Conservation (phyloP, 2,888 invertebrate species). For the Nomada hirtipes region DNA sequence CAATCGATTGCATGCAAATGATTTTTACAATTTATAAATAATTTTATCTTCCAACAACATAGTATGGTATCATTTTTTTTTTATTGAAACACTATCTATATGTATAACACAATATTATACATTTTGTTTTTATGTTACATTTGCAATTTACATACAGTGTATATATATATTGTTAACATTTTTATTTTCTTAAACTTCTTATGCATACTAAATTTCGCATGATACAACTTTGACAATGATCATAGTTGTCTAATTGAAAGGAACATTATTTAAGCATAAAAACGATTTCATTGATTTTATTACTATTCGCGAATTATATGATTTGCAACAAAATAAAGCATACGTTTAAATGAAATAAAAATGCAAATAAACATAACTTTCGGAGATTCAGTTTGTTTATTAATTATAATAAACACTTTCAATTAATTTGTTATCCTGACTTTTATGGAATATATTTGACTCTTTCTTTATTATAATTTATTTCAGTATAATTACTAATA, state of each 20-base stretch:
- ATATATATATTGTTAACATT: no score
- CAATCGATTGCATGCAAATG: no score
- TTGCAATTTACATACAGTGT: constrained; percentile 32
- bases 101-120: constrained; percentile 46
- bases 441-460: not conserved
- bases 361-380: constrained; percentile 9
- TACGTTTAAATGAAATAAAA: constrained; percentile 27
- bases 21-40: no score
- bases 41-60: no score
- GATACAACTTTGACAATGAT: constrained; percentile 22
- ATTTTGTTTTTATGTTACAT: constrained; percentile 48
- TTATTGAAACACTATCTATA: constrained; percentile 53
- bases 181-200: constrained; percentile 28
- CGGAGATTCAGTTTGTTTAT: no score
- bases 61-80: constrained; percentile 1
- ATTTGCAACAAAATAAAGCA: constrained; percentile 37
- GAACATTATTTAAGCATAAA: constrained; percentile 20
- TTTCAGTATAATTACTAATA: not conserved
- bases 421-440: not conserved
- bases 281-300: constrained; percentile 1
- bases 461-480: not conserved
- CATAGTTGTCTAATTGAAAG: not conserved
- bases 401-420: no score
- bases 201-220: constrained; percentile 34
- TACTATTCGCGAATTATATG: constrained; percentile 20